Conservation (phyloP, 2,113 vertebrate species). For the Deroptyus accipitrinus region DNA sequence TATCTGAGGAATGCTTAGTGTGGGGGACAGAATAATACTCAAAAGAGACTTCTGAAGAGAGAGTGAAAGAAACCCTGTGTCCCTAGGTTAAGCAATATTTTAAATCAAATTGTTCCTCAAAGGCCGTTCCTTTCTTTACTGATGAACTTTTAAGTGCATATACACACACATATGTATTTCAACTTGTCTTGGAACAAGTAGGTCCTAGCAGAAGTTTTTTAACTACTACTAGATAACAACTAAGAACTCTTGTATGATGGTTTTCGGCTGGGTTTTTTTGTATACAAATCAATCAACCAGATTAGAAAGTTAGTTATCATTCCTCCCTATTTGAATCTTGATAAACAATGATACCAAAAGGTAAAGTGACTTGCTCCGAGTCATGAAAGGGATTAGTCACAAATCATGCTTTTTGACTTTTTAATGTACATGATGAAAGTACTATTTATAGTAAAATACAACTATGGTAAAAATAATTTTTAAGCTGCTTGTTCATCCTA, state of each 20-base stretch:
- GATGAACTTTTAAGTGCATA: not conserved
- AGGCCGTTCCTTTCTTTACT: not conserved
- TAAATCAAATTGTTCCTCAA: not conserved
- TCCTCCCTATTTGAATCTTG: not conserved
- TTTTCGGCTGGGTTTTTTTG: not conserved
- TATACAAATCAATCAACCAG: not conserved
- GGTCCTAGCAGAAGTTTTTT: not conserved
- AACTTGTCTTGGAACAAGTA: not conserved
- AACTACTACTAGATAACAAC: not conserved
- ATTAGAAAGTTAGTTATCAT: not conserved
- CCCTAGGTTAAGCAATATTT: not conserved
- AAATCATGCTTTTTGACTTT: not conserved
- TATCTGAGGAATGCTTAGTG: constrained; percentile 25
- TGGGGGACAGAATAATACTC: constrained; percentile 40
- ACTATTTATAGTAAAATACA: not conserved
- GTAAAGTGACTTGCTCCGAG: not conserved
- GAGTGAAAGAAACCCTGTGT: not conserved
- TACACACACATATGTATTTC: not conserved
- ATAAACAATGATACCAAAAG: not conserved
- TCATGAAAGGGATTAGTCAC: not conserved
- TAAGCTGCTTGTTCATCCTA: not conserved
- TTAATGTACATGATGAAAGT: not conserved
- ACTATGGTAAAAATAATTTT: not conserved
- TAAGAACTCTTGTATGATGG: not conserved
- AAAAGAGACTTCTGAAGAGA: constrained; percentile 54